phyloP scores from a whole-genome alignment of 2,113 vertebrate species.

The Python bivittatus region DNA sequence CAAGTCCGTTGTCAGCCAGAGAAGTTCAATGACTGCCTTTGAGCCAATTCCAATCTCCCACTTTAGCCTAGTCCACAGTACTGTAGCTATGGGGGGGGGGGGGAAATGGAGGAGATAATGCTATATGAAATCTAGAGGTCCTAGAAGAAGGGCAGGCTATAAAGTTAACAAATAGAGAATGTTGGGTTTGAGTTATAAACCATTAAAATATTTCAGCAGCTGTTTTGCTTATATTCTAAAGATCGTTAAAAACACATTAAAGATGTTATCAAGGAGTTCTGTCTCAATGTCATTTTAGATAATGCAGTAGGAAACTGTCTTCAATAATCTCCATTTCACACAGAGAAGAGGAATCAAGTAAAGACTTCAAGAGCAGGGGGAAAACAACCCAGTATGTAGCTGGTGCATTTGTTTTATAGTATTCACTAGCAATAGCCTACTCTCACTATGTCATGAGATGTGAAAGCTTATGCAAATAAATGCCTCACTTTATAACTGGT shows the following conservation, averaged over 20 bases:
- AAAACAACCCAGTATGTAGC: not conserved
- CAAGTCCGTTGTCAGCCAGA: not conserved
- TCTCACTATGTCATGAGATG: not conserved
- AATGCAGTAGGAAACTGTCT: not conserved
- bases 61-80: not conserved
- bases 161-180: not conserved
- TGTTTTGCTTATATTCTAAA: not conserved
- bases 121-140: not conserved
- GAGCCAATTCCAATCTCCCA: not conserved
- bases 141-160: not conserved
- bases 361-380: not conserved
- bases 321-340: not conserved
- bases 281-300: not conserved
- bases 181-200: not conserved
- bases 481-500: not conserved
- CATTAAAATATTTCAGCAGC: not conserved
- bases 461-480: not conserved
- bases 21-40: not conserved
- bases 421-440: not conserved
- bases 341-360: not conserved
- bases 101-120: not conserved
- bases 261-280: not conserved
- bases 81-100: not conserved
- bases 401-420: not conserved
- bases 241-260: not conserved